phyloP scores from a whole-genome alignment of 2,113 vertebrate species.

The Centrocercus urophasianus region DNA sequence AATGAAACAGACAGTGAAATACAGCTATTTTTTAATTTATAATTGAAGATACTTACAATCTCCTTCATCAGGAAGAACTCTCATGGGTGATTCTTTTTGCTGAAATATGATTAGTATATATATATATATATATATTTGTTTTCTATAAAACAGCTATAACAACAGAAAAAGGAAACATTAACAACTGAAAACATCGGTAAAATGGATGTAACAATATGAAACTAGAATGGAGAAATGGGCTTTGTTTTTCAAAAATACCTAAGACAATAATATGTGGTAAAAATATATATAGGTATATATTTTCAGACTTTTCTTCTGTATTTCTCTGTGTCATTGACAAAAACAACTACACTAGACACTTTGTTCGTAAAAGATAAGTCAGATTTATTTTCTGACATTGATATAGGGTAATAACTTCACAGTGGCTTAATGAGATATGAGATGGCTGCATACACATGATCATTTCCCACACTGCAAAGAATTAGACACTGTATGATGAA shows the following conservation, averaged over 20 bases:
- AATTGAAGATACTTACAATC: neutral
- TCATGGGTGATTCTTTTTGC: neutral
- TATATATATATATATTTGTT: neutral
- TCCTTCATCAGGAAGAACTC: neutral
- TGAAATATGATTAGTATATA: neutral
- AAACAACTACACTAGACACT: too few species aligned
- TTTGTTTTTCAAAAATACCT: neutral
- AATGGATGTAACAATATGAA: neutral
- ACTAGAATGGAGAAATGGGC: neutral
- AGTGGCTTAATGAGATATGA: too few species aligned
- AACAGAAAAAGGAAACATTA: neutral
- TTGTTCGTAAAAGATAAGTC: too few species aligned
- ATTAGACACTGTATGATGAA: too few species aligned
- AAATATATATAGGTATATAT: neutral
- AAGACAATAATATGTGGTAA: neutral
- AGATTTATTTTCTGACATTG: too few species aligned
- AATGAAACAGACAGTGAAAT: neutral
- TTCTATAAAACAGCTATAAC: neutral
- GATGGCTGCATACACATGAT: too few species aligned
- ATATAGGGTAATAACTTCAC: too few species aligned
- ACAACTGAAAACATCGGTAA: neutral
- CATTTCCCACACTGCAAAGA: too few species aligned
- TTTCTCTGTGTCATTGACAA: neutral
- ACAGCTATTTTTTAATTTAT: neutral
- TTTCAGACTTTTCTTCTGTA: neutral